Conservation (phyloP, 2,797 vertebrate genomes). For the Synanceia verrucosa region DNA sequence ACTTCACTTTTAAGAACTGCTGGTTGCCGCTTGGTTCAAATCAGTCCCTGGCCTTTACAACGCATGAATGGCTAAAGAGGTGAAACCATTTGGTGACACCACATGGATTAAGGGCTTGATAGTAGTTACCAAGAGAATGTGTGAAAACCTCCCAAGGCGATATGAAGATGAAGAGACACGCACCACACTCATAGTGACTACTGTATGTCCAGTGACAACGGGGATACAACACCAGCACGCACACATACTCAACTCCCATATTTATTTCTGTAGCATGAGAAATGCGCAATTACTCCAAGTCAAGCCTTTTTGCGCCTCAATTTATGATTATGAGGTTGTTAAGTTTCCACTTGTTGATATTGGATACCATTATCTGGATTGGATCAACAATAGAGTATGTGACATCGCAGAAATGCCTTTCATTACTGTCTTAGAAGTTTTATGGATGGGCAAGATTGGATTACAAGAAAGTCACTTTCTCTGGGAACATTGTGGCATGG, state of each 20-base stretch:
- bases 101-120: not conserved
- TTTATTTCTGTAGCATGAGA: conserved; percentile 2
- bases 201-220: not conserved
- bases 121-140: not conserved
- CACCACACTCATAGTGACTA: not conserved
- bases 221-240: not conserved
- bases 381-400: not conserved
- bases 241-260: not conserved
- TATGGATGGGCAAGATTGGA: conserved; percentile 4
- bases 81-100: not conserved
- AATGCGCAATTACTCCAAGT: conserved; percentile 4
- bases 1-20: no score
- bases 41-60: not conserved
- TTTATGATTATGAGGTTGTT: not conserved
- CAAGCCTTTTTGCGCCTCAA: not conserved
- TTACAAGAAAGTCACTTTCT: conserved; percentile 7
- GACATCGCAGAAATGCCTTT: not conserved
- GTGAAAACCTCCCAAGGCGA: conserved; percentile 1
- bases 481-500: conserved; percentile 11
- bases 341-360: not conserved
- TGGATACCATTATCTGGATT: not conserved
- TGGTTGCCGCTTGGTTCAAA: not conserved
- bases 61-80: not conserved
- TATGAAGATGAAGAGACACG: not conserved
- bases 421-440: conserved; percentile 2